Conservation (phyloP, 2,113 vertebrate genomes). For the Dromas ardeola region DNA sequence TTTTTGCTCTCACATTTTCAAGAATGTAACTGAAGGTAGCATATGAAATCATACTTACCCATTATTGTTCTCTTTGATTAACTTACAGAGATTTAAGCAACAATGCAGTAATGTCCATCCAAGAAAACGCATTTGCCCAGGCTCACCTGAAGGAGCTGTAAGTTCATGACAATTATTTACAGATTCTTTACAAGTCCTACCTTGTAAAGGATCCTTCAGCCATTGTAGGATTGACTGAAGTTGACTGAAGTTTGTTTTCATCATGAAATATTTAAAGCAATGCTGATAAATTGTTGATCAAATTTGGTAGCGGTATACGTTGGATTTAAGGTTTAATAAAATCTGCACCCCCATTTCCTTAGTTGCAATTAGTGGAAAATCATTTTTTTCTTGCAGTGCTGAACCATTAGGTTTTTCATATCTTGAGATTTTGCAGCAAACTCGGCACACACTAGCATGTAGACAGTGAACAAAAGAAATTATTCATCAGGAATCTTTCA, state of each 20-base stretch:
- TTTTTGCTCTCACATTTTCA: not conserved
- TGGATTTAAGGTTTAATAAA: not conserved
- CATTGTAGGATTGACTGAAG: not conserved
- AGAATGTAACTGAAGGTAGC: not conserved
- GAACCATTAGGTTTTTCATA: not conserved
- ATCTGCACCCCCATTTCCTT: not conserved
- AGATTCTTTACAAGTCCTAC: not conserved
- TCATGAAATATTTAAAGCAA: not conserved
- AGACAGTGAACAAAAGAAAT: not conserved
- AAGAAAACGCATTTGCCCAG: conserved; percentile 81
- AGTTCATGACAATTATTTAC: conserved; percentile 52
- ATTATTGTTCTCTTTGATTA: conserved; percentile 27
- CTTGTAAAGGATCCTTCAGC: not conserved
- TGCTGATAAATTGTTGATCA: not conserved
- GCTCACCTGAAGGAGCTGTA: conserved; percentile 82
- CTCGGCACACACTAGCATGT: not conserved
- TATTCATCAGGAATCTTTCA: not conserved
- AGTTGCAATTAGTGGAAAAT: not conserved
- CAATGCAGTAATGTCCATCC: conserved; percentile 83
- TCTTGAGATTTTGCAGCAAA: not conserved
- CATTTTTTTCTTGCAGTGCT: not conserved
- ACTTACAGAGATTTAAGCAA: conserved; percentile 81
- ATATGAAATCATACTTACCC: not conserved
- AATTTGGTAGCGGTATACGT: not conserved
- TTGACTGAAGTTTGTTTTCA: not conserved